These are phyloP conservation scores for Pterocles orientalis DNA, from an alignment of 2,113 vertebrate genomes.

Conservation along the genomic window DNA sequence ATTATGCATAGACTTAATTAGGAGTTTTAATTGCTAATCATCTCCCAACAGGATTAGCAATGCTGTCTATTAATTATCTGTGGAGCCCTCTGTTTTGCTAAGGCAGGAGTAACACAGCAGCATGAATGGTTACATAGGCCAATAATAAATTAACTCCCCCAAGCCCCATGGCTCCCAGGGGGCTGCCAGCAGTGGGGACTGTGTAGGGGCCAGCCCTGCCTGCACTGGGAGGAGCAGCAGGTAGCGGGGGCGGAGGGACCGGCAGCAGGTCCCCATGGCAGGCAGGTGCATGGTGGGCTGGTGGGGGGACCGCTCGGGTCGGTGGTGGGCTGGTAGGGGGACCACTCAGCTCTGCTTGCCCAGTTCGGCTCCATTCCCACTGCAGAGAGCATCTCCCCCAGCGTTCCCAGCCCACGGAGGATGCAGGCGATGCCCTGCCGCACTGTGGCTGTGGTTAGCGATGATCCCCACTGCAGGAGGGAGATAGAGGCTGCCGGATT, in stretches of 20 bases:
- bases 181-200: background rate
- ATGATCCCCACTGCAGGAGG: slow-evolving; percentile 26
- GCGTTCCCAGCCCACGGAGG: background rate
- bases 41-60: slow-evolving; percentile 78
- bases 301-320: background rate
- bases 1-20: slow-evolving; percentile 81
- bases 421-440: background rate
- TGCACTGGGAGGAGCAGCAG: background rate
- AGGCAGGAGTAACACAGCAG: slow-evolving; percentile 68
- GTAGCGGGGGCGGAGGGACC: background rate
- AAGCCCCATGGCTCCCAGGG: background rate
- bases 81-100: slow-evolving; percentile 74
- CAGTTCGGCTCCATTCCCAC: accelerated
- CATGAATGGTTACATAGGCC: slow-evolving; percentile 31
- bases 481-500: slow-evolving; percentile 25
- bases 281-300: background rate
- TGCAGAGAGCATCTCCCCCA: background rate
- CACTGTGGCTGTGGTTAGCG: background rate
- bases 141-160: slow-evolving; percentile 66
- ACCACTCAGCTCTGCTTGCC: background rate
- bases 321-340: background rate
- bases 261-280: background rate
- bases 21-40: slow-evolving; percentile 82
- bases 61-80: slow-evolving; percentile 79
- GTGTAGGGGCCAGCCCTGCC: background rate